phyloP scores from a whole-genome alignment of 2,888 invertebrate species.

The Digitonthophagus gazella region DNA sequence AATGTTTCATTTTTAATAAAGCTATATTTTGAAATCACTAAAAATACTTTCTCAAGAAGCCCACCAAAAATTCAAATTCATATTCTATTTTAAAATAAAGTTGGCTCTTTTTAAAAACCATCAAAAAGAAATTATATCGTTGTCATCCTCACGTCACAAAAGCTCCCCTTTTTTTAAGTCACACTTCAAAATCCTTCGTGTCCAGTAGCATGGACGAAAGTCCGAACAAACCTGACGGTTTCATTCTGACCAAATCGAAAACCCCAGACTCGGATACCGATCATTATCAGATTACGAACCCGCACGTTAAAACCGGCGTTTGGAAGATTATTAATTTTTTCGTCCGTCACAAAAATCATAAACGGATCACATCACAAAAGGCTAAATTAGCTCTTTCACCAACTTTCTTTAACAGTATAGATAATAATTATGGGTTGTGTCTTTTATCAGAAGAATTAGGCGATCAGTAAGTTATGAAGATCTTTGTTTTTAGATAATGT shows the following conservation, averaged over 20 bases:
- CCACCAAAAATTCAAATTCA: too few species aligned
- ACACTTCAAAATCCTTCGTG: constrained; percentile 17
- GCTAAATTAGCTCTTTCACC: neutral
- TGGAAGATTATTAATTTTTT: constrained; percentile 13
- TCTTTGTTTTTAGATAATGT: neutral
- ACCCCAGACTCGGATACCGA: neutral
- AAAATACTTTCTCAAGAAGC: too few species aligned
- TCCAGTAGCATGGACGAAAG: constrained; percentile 15
- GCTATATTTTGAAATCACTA: too few species aligned
- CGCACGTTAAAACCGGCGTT: constrained; percentile 8
- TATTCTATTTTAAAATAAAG: too few species aligned
- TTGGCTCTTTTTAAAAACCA: neutral
- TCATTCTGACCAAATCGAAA: constrained; percentile 6
- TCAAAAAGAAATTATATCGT: neutral
- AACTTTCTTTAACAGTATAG: neutral
- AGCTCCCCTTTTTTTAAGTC: neutral
- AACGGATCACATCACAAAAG: neutral
- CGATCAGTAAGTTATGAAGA: constrained; percentile 4
- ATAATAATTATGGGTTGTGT: neutral
- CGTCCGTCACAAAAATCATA: constrained; percentile 5
- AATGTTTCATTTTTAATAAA: too few species aligned
- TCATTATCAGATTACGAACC: constrained; percentile 1
- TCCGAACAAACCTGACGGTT: constrained; percentile 3
- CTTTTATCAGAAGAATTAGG: constrained; percentile 11
- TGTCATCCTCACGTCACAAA: neutral